phyloP scores from a whole-genome alignment of 2,888 invertebrate species.

The Laothoe populi region DNA sequence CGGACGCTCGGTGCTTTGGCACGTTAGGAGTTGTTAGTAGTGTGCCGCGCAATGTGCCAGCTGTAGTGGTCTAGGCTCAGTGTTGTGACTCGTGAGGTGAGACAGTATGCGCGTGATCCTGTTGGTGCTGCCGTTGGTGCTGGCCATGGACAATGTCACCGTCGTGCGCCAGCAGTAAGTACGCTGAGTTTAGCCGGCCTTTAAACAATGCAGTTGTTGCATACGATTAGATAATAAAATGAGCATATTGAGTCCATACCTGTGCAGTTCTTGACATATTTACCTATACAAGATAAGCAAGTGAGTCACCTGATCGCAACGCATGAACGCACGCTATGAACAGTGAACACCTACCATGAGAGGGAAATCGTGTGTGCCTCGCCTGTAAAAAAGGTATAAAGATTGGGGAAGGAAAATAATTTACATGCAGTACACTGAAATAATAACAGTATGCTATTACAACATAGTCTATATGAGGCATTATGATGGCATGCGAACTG shows the following conservation, averaged over 20 bases:
- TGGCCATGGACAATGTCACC: slow-evolving; percentile 42
- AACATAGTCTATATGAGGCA: not conserved
- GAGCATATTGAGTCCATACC: too few species aligned
- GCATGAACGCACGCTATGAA: not conserved
- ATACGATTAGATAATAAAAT: too few species aligned
- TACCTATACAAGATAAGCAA: not conserved
- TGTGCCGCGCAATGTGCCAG: not conserved
- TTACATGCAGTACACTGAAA: too few species aligned
- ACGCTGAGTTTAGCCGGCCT: not conserved
- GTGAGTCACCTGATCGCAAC: not conserved
- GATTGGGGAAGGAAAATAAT: too few species aligned
- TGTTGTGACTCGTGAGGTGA: slow-evolving; percentile 7
- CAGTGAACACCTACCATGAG: not conserved
- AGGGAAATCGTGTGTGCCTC: too few species aligned
- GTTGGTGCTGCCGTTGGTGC: slow-evolving; percentile 27
- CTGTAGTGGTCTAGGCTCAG: not conserved
- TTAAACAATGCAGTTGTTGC: too few species aligned
- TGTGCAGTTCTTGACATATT: too few species aligned
- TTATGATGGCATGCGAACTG: not conserved
- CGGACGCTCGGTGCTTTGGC: not conserved
- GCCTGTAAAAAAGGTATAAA: too few species aligned
- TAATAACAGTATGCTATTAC: not conserved
- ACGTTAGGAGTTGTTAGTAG: not conserved
- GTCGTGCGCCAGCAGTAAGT: slow-evolving; percentile 58
- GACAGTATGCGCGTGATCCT: slow-evolving; percentile 24